Evolutionary conservation across 2,797 vertebrate species (phyloP).

Genomic region (Mus caroli): DNA sequence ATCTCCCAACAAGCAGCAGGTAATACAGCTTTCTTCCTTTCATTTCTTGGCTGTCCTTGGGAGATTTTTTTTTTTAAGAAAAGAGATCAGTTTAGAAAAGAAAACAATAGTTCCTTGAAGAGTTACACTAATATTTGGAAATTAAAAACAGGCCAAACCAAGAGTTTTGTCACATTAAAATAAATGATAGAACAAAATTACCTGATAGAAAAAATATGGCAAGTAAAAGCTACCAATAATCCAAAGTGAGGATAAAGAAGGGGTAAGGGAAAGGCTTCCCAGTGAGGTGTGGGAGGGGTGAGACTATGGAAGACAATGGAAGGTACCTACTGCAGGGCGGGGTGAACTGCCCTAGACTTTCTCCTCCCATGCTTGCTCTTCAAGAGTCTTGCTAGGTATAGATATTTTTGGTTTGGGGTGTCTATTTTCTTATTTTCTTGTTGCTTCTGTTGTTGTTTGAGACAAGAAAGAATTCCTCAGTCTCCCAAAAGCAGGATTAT

Average conservation of each 20-base stretch:
- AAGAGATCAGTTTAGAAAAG: not conserved
- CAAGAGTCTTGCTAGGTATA: not conserved
- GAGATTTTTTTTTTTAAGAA: not conserved
- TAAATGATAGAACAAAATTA: constrained; percentile 3
- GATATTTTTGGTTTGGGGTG: not conserved
- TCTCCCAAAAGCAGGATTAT: not conserved
- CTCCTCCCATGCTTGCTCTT: rapidly evolving
- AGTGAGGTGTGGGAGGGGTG: not conserved
- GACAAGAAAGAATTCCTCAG: not conserved
- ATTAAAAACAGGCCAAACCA: not conserved
- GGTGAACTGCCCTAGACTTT: rapidly evolving
- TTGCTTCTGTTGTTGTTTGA: not conserved
- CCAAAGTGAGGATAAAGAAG: not conserved
- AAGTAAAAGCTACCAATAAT: not conserved
- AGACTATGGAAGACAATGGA: not conserved
- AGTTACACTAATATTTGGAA: not conserved
- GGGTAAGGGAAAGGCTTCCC: not conserved
- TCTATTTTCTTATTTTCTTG: not conserved
- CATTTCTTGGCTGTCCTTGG: not conserved
- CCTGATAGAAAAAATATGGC: not conserved
- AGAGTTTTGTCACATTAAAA: constrained; percentile 8
- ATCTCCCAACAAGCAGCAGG: not conserved
- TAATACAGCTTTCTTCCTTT: not conserved
- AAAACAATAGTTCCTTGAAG: not conserved
- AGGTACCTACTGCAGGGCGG: not conserved